Base-by-base conservation (phyloP, 2,888 invertebrate genomes). In the Xanthorhoe spadicearia region DNA sequence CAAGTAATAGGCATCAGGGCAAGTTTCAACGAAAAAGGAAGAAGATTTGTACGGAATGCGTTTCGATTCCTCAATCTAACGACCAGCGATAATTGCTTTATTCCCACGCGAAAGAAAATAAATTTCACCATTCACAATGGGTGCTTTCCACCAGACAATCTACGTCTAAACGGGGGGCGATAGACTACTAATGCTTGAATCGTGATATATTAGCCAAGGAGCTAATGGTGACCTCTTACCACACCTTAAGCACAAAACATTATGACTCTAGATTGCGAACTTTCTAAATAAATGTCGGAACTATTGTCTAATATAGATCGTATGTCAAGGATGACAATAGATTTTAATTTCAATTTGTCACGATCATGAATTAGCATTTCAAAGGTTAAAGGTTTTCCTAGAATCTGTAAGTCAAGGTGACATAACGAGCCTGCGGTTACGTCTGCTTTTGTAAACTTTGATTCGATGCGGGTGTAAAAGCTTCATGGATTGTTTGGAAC, bases 291-390 rank as follows among this genome's bases (percentile, higher is more conserved):
- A 82, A 84, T 81, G 79, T 79, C 79, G 74, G 79, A 66, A 69
- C 68, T 76, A 85, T 85, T 86, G 85, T 88, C 84, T 86, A 81
- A 88, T 83, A 82, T 80, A 76, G 83, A 85, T 80, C 84, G 82
- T 83, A 88, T 86, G 88, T 88, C 90, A 90, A 90, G 90, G 88
- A 87, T 87, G 79, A 75, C 74, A 81, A 83, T 80, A 79, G 82
- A 81, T 83, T 85, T 86, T 84, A 82, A 87, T 86, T 85, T 82
- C 78, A 78, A 86, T 87, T 84, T 87, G 88, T 90, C 89, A 89
- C 88, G 91, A 90, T 83, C 83, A 82, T 82, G 84, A 85, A 83
- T 80, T 81, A 76, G 79, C 78, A 80, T 80, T 78, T 77, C 77
- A 74, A 81, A 87, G 85, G 86, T 87, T 83, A 84, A 69, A 81